Conservation (phyloP, 1,140 invertebrate species). For the Drosophila subpulchrella region DNA sequence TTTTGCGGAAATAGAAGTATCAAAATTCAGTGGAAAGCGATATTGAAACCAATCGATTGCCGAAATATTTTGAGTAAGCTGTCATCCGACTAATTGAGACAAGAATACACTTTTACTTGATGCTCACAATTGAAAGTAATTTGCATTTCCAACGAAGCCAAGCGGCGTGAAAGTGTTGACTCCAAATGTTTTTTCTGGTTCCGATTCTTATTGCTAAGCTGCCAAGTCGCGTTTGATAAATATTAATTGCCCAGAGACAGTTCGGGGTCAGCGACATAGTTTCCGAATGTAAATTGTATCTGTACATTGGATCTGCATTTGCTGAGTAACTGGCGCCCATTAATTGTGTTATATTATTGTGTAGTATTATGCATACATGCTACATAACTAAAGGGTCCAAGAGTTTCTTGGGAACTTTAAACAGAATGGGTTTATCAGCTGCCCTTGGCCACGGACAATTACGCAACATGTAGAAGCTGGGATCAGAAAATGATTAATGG, state of each 20-base stretch:
- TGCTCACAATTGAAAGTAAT: conserved; percentile 69
- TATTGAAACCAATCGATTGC: conserved; percentile 10
- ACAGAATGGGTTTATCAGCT: conserved; percentile 48
- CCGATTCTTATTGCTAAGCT: conserved; percentile 30
- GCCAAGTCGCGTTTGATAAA: conserved; percentile 62
- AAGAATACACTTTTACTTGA: conserved; percentile 68
- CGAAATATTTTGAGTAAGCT: conserved; percentile 53
- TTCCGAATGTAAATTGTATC: conserved; percentile 41
- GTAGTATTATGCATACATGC: conserved; percentile 55
- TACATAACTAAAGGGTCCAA: conserved; percentile 12
- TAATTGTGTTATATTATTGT: conserved; percentile 69
- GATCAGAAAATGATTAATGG: conserved; percentile 65
- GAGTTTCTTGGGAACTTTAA: conserved; percentile 28
- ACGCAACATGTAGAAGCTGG: conserved; percentile 32
- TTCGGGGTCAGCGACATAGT: conserved; percentile 69
- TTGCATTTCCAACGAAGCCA: conserved; percentile 49
- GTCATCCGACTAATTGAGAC: conserved; percentile 67
- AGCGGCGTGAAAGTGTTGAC: conserved; percentile 45
- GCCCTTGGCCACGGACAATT: conserved; percentile 55
- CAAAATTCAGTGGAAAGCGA: no score
- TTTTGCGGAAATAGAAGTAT: neutral
- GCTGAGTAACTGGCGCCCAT: conserved; percentile 41
- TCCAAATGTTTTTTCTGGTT: conserved; percentile 27
- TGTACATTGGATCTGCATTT: conserved; percentile 18
- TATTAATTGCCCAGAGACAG: conserved; percentile 72